These are phyloP conservation scores for Labeo rohita DNA, from an alignment of 2,113 vertebrate species.

Conservation along the genomic window DNA sequence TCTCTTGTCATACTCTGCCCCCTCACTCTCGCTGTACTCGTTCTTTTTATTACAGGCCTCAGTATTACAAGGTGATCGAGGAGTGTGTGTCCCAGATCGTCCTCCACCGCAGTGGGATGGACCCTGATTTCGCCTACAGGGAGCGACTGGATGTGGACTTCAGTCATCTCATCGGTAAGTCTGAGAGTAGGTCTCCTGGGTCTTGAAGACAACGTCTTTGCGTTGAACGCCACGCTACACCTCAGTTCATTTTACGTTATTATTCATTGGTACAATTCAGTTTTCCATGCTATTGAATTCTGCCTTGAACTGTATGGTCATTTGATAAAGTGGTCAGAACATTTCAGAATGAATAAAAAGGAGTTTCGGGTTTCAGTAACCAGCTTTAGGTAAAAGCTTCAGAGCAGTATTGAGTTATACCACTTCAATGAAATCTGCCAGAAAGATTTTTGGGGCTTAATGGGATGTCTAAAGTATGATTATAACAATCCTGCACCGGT, in stretches of 20 bases:
- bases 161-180: constrained; percentile 88
- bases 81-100: constrained; percentile 94
- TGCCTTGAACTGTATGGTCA: constrained; percentile 2
- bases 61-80: constrained; percentile 98
- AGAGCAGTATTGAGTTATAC: constrained; percentile 11
- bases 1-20: constrained; percentile 60
- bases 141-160: constrained; percentile 91
- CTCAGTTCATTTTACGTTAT: not conserved
- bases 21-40: not conserved
- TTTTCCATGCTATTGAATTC: constrained; percentile 26
- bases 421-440: not conserved
- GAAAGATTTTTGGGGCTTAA: constrained; percentile 28
- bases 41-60: constrained; percentile 77
- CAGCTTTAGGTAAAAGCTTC: constrained; percentile 28
- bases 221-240: not conserved
- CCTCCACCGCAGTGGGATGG: constrained; percentile 90
- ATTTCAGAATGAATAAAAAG: constrained; percentile 24
- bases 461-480: not conserved
- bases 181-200: not conserved
- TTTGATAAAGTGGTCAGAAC: constrained; percentile 22
- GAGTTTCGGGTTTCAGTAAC: constrained; percentile 33
- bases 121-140: constrained; percentile 93
- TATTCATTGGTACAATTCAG: constrained; percentile 9
- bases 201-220: not conserved
- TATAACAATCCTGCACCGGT: not conserved